A percentile compares a stretch with the other conserved stretches of the same genome.
Evolutionary conservation across 2,888 invertebrate species (phyloP).

Genomic region (Rhagonycha fulva): DNA sequence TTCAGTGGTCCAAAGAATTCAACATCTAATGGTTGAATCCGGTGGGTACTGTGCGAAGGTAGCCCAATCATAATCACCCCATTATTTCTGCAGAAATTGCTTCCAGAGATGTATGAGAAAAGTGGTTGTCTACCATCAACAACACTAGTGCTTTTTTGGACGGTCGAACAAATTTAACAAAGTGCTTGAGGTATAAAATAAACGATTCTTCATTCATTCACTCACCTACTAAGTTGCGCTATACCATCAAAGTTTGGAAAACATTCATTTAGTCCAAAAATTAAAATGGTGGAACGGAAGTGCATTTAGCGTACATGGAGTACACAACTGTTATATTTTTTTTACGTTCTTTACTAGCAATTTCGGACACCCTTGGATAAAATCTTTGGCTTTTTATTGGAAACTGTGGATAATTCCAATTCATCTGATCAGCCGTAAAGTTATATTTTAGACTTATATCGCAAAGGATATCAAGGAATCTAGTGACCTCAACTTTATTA

Average conservation of each 20-base stretch:
- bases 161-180: conserved; percentile 33
- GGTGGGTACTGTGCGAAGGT: conserved; percentile 40
- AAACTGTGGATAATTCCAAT: background rate
- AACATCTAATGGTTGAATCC: too few relatives aligned
- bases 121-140: conserved; percentile 38
- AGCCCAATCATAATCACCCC: conserved; percentile 33
- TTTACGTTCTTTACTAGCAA: conserved; percentile 32
- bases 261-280: conserved; percentile 30
- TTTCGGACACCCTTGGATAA: conserved; percentile 32
- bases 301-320: conserved; percentile 31
- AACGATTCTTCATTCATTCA: conserved; percentile 39
- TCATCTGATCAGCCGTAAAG: conserved; percentile 24
- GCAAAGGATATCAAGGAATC: conserved; percentile 26
- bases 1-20: too few relatives aligned
- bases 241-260: conserved; percentile 12
- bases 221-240: conserved; percentile 30
- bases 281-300: conserved; percentile 34
- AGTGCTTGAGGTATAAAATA: conserved; percentile 37
- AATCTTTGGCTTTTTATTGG: conserved; percentile 27
- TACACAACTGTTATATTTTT: conserved; percentile 32
- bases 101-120: conserved; percentile 33
- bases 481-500: conserved; percentile 25
- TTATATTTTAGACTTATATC: conserved; percentile 26
- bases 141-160: conserved; percentile 31
- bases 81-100: conserved; percentile 11